phyloP scores from a whole-genome alignment of 2,888 invertebrate genomes.

The Cloeon dipterum region DNA sequence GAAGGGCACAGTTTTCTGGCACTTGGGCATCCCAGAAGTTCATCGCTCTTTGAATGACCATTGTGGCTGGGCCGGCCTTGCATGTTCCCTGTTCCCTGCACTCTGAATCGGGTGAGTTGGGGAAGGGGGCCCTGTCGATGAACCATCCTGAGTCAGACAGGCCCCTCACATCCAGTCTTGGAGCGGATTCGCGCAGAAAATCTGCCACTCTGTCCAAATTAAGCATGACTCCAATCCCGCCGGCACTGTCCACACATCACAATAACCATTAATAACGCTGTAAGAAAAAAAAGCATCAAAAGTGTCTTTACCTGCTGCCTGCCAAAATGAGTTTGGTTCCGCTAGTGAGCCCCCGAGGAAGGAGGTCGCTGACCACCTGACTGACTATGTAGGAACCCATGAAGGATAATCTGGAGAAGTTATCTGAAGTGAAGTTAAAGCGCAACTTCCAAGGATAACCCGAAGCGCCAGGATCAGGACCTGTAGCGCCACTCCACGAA shows the following conservation, averaged over 20 bases:
- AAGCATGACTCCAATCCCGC: conserved; percentile 81
- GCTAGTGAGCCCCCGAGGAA: conserved; percentile 36
- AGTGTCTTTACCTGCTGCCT: conserved; percentile 18
- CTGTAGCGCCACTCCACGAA: conserved; percentile 66
- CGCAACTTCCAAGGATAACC: no score
- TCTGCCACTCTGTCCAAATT: conserved; percentile 66
- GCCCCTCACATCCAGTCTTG: conserved; percentile 34
- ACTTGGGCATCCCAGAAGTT: conserved; percentile 58
- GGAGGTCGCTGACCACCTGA: conserved; percentile 30
- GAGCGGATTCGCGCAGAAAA: conserved; percentile 32
- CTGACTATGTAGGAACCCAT: conserved; percentile 70
- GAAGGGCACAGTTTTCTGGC: conserved; percentile 48
- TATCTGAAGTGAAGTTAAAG: no score
- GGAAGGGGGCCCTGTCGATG: conserved; percentile 58
- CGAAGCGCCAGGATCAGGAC: background rate
- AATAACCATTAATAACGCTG: no score
- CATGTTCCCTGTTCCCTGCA: conserved; percentile 19
- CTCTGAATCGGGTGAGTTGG: conserved; percentile 21
- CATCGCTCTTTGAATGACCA: conserved; percentile 50
- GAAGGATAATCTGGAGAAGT: conserved; percentile 47
- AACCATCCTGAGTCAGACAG: conserved; percentile 92
- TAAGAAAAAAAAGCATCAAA: background rate
- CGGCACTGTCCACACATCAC: conserved; percentile 47
- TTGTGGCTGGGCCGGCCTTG: conserved; percentile 29
- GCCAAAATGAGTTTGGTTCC: conserved; percentile 59